Conservation (phyloP, 2,113 vertebrate species). For the Raja brachyura region DNA sequence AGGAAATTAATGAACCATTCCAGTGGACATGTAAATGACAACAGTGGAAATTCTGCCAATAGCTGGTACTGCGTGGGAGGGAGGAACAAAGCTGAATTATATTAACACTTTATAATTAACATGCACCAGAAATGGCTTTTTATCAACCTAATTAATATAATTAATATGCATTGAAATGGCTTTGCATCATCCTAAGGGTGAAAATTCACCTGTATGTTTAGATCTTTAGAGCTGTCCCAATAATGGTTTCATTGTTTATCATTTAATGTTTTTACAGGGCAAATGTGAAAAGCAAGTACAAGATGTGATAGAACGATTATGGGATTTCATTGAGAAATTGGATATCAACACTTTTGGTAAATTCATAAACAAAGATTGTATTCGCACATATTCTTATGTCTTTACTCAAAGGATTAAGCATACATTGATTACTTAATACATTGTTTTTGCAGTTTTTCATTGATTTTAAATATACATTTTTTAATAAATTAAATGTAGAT, state of each 20-base stretch:
- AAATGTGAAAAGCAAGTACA: slow-evolving; percentile 97
- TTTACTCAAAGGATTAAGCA: background rate
- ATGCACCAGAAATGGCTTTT: too few relatives aligned
- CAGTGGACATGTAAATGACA: background rate
- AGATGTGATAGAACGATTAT: slow-evolving; percentile 91
- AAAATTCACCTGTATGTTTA: background rate
- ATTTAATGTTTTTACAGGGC: slow-evolving; percentile 58
- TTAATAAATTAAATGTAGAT: background rate
- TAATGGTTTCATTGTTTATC: background rate
- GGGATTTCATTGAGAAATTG: slow-evolving; percentile 97
- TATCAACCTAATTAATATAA: too few relatives aligned
- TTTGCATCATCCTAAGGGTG: background rate
- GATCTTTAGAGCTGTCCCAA: background rate
- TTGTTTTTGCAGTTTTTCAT: background rate
- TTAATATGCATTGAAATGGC: background rate
- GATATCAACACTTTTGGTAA: slow-evolving; percentile 94
- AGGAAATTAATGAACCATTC: background rate
- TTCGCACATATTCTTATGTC: background rate
- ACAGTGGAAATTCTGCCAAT: background rate
- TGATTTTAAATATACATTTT: background rate
- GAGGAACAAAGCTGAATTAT: too few relatives aligned
- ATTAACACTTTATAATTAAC: too few relatives aligned
- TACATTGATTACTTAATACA: background rate
- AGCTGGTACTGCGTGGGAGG: too few relatives aligned
- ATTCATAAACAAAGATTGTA: slow-evolving; percentile 35